Percentiles rank a stretch among this genome's conserved stretches.
Conservation (phyloP, 2,113 vertebrate genomes). For the Gallinago paraguaiae region DNA sequence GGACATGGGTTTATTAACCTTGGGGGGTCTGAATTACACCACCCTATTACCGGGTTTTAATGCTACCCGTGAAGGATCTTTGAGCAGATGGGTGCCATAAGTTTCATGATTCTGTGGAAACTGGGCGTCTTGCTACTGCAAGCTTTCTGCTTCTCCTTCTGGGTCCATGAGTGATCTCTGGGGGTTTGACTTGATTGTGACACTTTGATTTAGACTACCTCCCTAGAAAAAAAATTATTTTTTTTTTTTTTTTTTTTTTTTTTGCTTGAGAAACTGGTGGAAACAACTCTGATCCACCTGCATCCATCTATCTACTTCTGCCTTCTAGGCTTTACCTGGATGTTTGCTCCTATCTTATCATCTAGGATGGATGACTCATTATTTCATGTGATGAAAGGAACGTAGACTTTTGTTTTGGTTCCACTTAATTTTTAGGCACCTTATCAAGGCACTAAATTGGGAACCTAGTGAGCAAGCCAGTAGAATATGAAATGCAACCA, state of each 20-base stretch:
- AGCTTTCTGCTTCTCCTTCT: neutral
- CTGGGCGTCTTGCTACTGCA: neutral
- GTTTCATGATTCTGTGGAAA: neutral
- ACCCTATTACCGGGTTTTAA: neutral
- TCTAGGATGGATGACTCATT: neutral
- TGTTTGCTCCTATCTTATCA: neutral
- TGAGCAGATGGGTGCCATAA: neutral
- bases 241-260: too few relatives aligned
- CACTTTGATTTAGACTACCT: neutral
- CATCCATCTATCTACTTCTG: neutral
- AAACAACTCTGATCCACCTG: neutral
- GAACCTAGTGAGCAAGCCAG: neutral
- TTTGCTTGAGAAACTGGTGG: neutral
- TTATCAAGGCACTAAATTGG: neutral
- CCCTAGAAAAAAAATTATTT: neutral
- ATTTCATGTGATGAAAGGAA: neutral
- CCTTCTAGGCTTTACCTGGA: neutral
- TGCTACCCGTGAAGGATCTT: neutral
- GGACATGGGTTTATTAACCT: neutral
- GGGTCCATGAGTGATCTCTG: neutral
- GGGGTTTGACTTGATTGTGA: neutral
- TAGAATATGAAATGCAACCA: neutral
- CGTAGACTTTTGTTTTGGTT: neutral
- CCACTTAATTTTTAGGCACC: neutral
- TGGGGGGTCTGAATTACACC: neutral